These are phyloP conservation scores for Drosophila demipolita DNA, from an alignment of 2,888 invertebrate species.

Conservation along the genomic window DNA sequence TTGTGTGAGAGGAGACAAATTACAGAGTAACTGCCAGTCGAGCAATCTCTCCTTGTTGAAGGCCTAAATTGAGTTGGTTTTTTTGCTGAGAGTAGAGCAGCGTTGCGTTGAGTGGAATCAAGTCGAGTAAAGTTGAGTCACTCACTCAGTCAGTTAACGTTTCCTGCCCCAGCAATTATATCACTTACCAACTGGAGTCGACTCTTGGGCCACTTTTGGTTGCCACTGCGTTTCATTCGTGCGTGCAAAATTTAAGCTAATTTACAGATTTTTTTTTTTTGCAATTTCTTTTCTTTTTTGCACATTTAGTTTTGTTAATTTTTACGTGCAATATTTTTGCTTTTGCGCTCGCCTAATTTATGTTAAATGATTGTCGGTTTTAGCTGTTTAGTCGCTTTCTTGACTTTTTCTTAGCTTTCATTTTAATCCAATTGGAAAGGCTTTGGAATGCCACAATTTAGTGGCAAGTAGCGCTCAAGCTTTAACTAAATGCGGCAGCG, in stretches of 20 bases:
- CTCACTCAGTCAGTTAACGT: conserved; percentile 65
- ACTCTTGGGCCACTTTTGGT: conserved; percentile 31
- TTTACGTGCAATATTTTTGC: background rate
- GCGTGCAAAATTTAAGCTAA: conserved; percentile 78
- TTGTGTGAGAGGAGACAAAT: background rate
- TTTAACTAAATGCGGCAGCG: conserved; percentile 50
- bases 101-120: background rate
- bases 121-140: conserved; percentile 46
- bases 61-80: background rate
- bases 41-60: conserved; percentile 1
- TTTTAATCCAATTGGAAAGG: conserved; percentile 37
- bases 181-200: conserved; percentile 62
- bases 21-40: background rate
- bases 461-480: conserved; percentile 4
- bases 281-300: conserved; percentile 3
- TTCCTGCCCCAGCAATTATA: conserved; percentile 78
- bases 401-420: conserved; percentile 29
- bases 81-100: background rate
- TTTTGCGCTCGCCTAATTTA: conserved; percentile 44
- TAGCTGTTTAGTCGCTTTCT: conserved; percentile 38
- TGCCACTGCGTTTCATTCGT: conserved; percentile 65
- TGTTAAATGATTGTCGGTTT: conserved; percentile 47
- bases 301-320: conserved; percentile 10
- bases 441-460: conserved; percentile 49
- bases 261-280: conserved; percentile 58